Evolutionary conservation across 2,888 invertebrate genomes (phyloP).

Genomic region (Andrena bicolor): DNA sequence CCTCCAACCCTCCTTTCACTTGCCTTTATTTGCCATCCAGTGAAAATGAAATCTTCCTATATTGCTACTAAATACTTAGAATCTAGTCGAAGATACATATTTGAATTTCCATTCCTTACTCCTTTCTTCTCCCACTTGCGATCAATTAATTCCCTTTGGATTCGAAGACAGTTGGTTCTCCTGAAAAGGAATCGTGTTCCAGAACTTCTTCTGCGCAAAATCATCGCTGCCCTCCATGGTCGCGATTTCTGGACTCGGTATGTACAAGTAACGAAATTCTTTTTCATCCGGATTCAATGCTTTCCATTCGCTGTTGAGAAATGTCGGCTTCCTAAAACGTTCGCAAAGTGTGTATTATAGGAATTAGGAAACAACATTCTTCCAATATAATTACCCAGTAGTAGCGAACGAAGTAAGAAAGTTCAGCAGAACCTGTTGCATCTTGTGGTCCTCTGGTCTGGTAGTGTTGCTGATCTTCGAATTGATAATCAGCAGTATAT

Average conservation of each 20-base stretch:
- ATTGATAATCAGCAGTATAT: constrained; percentile 75
- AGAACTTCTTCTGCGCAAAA: constrained; percentile 26
- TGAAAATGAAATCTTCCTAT: neutral
- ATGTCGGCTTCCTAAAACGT: constrained; percentile 7
- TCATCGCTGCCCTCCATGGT: neutral
- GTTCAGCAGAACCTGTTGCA: constrained; percentile 86
- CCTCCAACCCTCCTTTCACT: neutral
- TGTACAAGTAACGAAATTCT: constrained; percentile 1
- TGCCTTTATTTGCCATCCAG: no score
- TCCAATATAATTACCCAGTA: constrained; percentile 85
- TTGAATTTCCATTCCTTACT: neutral
- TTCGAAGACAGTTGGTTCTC: constrained; percentile 20
- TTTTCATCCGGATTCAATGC: neutral
- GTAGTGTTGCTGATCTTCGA: constrained; percentile 74
- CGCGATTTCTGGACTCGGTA: neutral
- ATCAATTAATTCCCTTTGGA: neutral
- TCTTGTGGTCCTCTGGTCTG: constrained; percentile 83
- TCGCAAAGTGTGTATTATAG: neutral
- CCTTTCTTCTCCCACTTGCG: neutral
- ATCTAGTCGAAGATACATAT: neutral
- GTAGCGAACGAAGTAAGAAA: constrained; percentile 86
- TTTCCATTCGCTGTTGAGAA: neutral
- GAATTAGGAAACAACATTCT: neutral
- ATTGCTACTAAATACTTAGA: neutral
- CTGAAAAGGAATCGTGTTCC: constrained; percentile 16